phyloP scores from a whole-genome alignment of 2,797 vertebrate species.

The Rhinella marina region DNA sequence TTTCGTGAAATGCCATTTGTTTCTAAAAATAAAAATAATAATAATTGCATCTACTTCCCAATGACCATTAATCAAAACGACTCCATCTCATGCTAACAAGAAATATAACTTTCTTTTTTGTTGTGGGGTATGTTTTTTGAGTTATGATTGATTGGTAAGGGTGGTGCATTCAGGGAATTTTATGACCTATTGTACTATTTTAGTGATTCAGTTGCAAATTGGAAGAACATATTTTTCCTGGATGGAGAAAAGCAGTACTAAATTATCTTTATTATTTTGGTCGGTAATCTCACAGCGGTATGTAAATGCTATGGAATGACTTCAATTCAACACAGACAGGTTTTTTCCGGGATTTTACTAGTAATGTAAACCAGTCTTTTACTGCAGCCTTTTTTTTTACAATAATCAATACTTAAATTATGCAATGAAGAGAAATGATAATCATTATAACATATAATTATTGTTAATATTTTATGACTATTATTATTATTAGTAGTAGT shows the following conservation, averaged over 20 bases:
- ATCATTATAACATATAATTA: too few species aligned
- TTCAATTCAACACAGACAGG: conserved; percentile 9
- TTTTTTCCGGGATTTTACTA: neutral
- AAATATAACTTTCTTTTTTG: neutral
- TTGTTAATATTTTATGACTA: too few species aligned
- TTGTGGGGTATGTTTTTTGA: conserved; percentile 10
- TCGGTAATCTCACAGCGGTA: conserved; percentile 1
- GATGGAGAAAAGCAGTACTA: neutral
- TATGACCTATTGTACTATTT: neutral
- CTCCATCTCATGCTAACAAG: conserved; percentile 12
- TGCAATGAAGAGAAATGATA: neutral
- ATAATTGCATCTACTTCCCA: conserved; percentile 19
- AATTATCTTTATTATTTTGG: conserved; percentile 6
- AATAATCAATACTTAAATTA: neutral
- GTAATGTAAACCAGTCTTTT: conserved; percentile 28
- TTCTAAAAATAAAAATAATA: conserved; percentile 15
- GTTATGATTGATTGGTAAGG: conserved; percentile 23
- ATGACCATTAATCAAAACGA: neutral
- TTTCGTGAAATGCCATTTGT: conserved; percentile 26
- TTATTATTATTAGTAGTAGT: too few species aligned
- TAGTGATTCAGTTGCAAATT: conserved; percentile 34
- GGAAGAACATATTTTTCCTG: conserved; percentile 38
- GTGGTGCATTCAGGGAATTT: conserved; percentile 16
- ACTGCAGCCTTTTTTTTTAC: neutral
- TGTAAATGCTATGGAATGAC: conserved; percentile 13